A percentile compares a stretch with the other conserved stretches of the same genome.
phyloP scores from a whole-genome alignment of 2,797 vertebrate species.

The Pangasius djambal region DNA sequence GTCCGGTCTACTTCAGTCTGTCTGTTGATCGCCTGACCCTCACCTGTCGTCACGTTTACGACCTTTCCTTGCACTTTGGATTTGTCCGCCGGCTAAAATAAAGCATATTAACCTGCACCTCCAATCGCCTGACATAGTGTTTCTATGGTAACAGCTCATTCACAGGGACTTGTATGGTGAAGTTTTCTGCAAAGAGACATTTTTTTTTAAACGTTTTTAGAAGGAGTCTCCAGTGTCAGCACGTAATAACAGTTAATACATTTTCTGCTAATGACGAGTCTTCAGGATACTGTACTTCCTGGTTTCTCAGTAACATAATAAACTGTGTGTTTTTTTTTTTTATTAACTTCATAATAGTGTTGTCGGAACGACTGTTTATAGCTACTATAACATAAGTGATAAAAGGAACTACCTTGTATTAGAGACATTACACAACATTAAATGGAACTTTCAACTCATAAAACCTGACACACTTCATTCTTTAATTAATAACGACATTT shows the following conservation, averaged over 20 bases:
- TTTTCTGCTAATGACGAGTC: neutral
- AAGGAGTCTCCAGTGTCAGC: neutral
- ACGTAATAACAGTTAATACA: neutral
- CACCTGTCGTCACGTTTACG: neutral
- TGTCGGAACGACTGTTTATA: neutral
- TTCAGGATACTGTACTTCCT: neutral
- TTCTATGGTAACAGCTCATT: neutral
- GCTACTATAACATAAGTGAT: neutral
- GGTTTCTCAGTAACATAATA: neutral
- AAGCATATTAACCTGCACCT: neutral
- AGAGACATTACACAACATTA: neutral
- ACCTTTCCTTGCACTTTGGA: neutral
- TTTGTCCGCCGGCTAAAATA: neutral
- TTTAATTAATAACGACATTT: neutral
- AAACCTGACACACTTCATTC: neutral
- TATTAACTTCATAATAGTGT: neutral
- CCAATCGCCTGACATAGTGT: neutral
- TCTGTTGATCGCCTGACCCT: neutral
- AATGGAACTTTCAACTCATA: neutral
- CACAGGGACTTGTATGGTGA: neutral
- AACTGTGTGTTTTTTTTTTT: neutral
- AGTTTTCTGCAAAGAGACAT: neutral
- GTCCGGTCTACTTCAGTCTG: neutral
- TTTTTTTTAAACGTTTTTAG: too few relatives aligned
- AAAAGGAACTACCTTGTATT: neutral